Conservation (phyloP, 2,113 vertebrate species). For the Pycnonotus jocosus region DNA sequence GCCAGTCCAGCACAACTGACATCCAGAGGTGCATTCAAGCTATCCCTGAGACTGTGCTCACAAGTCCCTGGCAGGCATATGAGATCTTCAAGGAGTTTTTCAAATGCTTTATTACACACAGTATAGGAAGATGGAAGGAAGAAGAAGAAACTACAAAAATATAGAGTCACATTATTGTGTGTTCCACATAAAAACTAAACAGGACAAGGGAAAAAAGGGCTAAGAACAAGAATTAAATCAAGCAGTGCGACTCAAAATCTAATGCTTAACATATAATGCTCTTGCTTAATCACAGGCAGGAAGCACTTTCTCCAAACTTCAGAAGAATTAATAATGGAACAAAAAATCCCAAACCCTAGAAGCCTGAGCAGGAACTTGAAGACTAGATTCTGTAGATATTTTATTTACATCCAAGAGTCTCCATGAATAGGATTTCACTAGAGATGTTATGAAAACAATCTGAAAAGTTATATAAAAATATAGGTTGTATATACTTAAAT, state of each 20-base stretch:
- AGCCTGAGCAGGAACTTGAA: background rate
- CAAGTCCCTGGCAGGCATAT: background rate
- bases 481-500: background rate
- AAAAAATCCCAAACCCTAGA: background rate
- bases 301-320: background rate
- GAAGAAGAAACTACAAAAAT: background rate
- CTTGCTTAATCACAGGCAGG: background rate
- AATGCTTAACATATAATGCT: background rate
- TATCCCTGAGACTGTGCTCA: rapidly evolving
- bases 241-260: background rate
- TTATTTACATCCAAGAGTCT: background rate
- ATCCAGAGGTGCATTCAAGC: background rate
- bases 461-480: background rate
- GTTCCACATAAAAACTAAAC: background rate
- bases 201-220: background rate
- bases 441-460: background rate
- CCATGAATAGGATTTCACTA: background rate
- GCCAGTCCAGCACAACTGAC: background rate
- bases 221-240: background rate
- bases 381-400: background rate
- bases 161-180: background rate
- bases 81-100: background rate
- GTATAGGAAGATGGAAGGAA: background rate
- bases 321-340: background rate
- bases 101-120: background rate